Evolutionary conservation across 2,113 vertebrate genomes (phyloP).

Genomic region (Colius striatus): DNA sequence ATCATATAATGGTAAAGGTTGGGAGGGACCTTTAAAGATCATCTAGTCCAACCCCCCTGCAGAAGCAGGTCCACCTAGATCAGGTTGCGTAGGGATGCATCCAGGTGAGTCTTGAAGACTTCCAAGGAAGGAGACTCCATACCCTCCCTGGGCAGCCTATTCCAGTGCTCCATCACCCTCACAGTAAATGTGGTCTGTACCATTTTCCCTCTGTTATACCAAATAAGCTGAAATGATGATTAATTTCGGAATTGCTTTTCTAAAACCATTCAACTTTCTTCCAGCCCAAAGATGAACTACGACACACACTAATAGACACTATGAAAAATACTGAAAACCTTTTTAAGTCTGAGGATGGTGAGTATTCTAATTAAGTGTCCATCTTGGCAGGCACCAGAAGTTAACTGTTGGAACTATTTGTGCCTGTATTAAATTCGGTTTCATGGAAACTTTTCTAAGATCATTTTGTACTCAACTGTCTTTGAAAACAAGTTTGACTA

Average conservation of each 20-base stretch:
- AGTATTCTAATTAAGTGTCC: constrained; percentile 31
- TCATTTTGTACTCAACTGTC: neutral
- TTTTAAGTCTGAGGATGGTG: constrained; percentile 72
- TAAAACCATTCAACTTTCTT: neutral
- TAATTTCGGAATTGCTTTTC: neutral
- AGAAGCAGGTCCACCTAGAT: too few species aligned
- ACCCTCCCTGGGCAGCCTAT: too few species aligned
- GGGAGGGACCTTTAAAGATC: too few species aligned
- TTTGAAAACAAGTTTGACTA: neutral
- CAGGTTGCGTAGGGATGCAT: too few species aligned
- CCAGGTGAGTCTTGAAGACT: too few species aligned
- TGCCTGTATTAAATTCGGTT: neutral
- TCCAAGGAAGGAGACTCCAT: too few species aligned
- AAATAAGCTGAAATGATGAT: neutral
- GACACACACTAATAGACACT: constrained; percentile 77
- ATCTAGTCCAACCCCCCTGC: too few species aligned
- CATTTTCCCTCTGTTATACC: neutral
- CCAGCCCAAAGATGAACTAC: constrained; percentile 82
- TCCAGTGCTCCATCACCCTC: too few species aligned
- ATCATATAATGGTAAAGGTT: too few species aligned
- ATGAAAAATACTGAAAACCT: constrained; percentile 50
- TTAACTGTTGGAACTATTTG: neutral
- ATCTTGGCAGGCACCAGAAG: neutral
- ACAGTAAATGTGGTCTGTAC: neutral
- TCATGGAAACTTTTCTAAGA: neutral